Percentiles rank a stretch among this genome's conserved stretches.
These are phyloP conservation scores for Leptinotarsa haldemani DNA, from an alignment of 2,888 invertebrate genomes.

Conservation along the genomic window DNA sequence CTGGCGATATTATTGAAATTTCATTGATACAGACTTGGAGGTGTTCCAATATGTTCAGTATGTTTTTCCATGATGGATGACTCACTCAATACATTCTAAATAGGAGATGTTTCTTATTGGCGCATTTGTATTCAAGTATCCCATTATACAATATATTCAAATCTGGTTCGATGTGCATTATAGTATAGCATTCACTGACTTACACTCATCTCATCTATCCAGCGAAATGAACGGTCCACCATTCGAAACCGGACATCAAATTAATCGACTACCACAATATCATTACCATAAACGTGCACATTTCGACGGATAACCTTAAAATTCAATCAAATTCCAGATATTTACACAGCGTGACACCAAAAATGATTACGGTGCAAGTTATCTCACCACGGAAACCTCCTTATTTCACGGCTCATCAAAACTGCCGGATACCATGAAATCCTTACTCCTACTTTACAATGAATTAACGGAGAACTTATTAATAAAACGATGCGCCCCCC, in stretches of 20 bases:
- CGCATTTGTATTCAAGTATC: too few species aligned
- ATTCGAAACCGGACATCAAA: constrained; percentile 8
- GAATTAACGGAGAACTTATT: constrained; percentile 26
- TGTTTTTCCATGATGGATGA: too few species aligned
- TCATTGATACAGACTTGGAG: too few species aligned
- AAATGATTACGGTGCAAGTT: constrained; percentile 24
- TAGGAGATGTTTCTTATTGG: too few species aligned
- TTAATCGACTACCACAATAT: background rate
- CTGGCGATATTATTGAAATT: too few species aligned
- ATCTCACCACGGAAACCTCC: constrained; percentile 20
- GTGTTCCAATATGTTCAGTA: too few species aligned
- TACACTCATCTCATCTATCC: background rate
- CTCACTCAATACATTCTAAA: too few species aligned
- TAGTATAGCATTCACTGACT: too few species aligned
- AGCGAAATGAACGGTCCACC: background rate
- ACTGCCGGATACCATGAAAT: constrained; percentile 31
- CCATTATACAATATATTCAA: too few species aligned
- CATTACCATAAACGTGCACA: constrained; percentile 25
- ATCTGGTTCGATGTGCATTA: too few species aligned
- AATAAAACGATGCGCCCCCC: constrained; percentile 25
- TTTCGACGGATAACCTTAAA: constrained; percentile 16
- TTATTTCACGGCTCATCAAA: constrained; percentile 32
- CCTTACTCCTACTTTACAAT: constrained; percentile 25
- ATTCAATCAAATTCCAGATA: constrained; percentile 26
- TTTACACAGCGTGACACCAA: constrained; percentile 28